Evolutionary conservation across 2,113 vertebrate species (phyloP), one percentile per base, ranked within the genome.

Genomic region (Eleginops maclovinus): DNA sequence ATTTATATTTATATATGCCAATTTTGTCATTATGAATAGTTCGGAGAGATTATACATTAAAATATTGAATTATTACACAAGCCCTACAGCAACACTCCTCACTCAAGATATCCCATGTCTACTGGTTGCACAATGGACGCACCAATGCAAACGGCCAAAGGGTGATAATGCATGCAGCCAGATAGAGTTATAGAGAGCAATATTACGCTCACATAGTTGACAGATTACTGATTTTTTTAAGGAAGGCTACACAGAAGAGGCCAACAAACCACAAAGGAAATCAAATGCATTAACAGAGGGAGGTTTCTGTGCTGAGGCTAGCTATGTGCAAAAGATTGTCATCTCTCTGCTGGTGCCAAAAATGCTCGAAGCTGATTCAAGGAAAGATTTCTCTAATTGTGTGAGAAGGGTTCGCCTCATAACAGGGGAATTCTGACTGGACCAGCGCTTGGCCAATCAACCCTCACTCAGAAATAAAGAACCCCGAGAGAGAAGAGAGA

Each of bases 291-390:
- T 41, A 82, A 70, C 72, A 69, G 58, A 63, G 72, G 60, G 75
- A 69, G 36, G 56, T 84, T 72, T 91, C 76, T 83, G 21, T 80
- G 72, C 72, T 58, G 72, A 69, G 60, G 65, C 60, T 49, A 44
- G 83, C 61, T 77, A 77, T 74, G 72, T 73, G 69, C 56, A 74
- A 16, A 41, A 82, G 88, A 88, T 89, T 92, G 79, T 79, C 86
- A 91, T 90, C 81, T 87, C 63, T 75, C 77, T 63, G 19, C 62
- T 50, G 19, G 51, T 81, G 88, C 90, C 92, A 93, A 86, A 92
- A 90, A 85, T 85, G 73, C 69, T 82, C 74, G 83, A 82, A 74
- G 83, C 77, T 86, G 87, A 90, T 88, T 83, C 31, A 1, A 75
- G 56, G 68, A 72, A 71, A 87, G 79, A 93, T 91, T 92, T 86